A percentile compares a stretch with the other conserved stretches of the same genome.
Conservation (phyloP, 2,113 vertebrate genomes). For the Speoplatyrhinus poulsoni region DNA sequence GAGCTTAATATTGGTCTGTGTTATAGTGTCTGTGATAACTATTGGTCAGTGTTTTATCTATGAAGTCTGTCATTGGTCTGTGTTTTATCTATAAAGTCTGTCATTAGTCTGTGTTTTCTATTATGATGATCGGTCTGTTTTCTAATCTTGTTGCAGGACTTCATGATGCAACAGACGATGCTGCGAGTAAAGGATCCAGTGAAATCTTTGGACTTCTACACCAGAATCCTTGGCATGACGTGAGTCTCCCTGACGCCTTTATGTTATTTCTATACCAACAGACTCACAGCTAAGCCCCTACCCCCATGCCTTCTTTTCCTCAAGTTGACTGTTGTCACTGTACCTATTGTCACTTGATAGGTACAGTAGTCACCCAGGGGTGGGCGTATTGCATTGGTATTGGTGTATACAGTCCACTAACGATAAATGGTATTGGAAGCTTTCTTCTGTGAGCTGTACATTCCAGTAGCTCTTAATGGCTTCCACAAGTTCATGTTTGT, state of each 20-base stretch:
- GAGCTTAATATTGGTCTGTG: background rate
- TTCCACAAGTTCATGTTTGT: too few species aligned
- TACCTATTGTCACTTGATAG: too few species aligned
- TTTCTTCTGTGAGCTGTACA: too few species aligned
- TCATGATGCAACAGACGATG: slow-evolving; percentile 98
- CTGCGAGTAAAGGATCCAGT: slow-evolving; percentile 93
- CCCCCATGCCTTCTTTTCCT: too few species aligned
- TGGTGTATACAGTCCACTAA: too few species aligned
- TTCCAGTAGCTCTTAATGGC: too few species aligned
- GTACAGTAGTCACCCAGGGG: too few species aligned
- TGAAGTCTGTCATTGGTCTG: background rate
- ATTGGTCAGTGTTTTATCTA: background rate
- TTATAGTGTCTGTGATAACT: background rate
- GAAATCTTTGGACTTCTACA: slow-evolving; percentile 97
- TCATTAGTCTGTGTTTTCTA: background rate
- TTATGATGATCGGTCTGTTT: background rate
- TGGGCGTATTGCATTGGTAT: too few species aligned
- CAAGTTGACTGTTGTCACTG: too few species aligned
- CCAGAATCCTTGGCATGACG: slow-evolving; percentile 97
- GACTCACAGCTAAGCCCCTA: too few species aligned
- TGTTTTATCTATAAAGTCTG: background rate
- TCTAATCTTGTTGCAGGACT: slow-evolving; percentile 78
- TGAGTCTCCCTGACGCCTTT: slow-evolving; percentile 71
- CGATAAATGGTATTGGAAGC: too few species aligned
- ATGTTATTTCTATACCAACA: background rate